phyloP scores from a whole-genome alignment of 1,140 invertebrate species.

The Drosophila persimilis region DNA sequence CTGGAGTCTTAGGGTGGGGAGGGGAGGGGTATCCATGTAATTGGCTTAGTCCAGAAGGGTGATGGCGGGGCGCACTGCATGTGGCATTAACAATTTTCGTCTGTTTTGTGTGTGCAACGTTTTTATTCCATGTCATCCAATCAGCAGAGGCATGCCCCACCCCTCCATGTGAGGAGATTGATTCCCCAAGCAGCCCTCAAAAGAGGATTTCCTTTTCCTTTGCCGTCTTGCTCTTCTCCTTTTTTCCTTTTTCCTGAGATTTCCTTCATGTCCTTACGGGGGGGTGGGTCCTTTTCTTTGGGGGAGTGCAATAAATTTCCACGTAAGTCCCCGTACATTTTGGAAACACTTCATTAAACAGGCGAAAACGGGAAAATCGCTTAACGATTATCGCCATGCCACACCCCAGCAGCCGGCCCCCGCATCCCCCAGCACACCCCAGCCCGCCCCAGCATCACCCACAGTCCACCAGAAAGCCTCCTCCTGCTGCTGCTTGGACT shows the following conservation, averaged over 20 bases:
- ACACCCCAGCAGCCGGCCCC: background rate
- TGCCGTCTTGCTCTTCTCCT: background rate
- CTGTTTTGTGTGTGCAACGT: slow-evolving; percentile 37
- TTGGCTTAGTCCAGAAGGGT: slow-evolving; percentile 53
- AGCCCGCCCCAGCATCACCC: background rate
- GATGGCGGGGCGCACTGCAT: slow-evolving; percentile 17
- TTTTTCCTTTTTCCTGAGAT: background rate
- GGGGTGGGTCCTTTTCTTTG: slow-evolving; percentile 6
- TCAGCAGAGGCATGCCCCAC: slow-evolving; percentile 46
- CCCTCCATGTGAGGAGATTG: slow-evolving; percentile 54
- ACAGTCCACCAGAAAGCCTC: background rate
- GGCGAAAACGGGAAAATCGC: slow-evolving; percentile 54
- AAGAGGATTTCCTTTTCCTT: slow-evolving; percentile 24
- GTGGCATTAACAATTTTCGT: slow-evolving; percentile 56
- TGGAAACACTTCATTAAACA: slow-evolving; percentile 72
- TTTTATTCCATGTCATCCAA: slow-evolving; percentile 73
- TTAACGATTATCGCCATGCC: slow-evolving; percentile 67
- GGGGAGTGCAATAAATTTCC: slow-evolving; percentile 61
- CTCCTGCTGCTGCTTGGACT: too few relatives aligned
- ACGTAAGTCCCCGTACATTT: slow-evolving; percentile 62
- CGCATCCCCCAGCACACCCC: background rate
- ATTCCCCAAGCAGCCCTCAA: slow-evolving; percentile 71
- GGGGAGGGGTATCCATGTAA: slow-evolving; percentile 42
- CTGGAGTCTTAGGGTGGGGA: too few relatives aligned
- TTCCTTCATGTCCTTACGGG: slow-evolving; percentile 13